A percentile compares a stretch with the other conserved stretches of the same genome.
Conservation (phyloP, 2,797 vertebrate genomes). For the Sebastes oblongus region DNA sequence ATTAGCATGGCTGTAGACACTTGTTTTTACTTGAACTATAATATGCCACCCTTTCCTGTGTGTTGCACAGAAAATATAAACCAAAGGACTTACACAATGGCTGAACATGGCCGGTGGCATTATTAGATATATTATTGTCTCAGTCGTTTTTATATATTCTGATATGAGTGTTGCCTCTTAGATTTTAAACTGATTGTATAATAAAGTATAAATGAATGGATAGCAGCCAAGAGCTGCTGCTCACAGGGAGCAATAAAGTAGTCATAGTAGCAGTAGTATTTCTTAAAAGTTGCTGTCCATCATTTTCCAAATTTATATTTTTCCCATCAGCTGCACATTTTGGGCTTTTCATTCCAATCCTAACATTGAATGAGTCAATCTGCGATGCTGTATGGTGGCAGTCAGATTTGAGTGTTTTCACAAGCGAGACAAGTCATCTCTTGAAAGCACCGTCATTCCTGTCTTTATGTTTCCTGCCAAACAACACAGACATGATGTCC, state of each 20-base stretch:
- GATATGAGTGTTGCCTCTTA: background rate
- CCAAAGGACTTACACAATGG: background rate
- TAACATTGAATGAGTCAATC: slow-evolving; percentile 55
- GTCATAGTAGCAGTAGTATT: background rate
- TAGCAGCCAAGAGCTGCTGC: background rate
- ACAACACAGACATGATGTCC: slow-evolving; percentile 54
- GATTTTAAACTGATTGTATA: background rate
- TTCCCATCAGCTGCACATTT: slow-evolving; percentile 3
- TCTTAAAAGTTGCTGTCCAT: background rate
- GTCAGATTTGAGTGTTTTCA: slow-evolving; percentile 39
- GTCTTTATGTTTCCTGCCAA: slow-evolving; percentile 44
- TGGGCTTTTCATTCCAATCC: slow-evolving; percentile 41
- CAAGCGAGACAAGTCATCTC: slow-evolving; percentile 34
- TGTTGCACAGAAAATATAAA: background rate
- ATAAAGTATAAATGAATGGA: background rate
- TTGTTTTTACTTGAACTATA: background rate
- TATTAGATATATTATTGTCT: background rate
- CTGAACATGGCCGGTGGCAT: background rate
- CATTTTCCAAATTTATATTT: slow-evolving; percentile 6
- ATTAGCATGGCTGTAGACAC: background rate
- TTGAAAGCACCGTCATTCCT: slow-evolving; percentile 35
- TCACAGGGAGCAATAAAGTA: background rate
- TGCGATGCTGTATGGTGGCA: slow-evolving; percentile 35
- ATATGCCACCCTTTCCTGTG: background rate
- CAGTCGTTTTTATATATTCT: background rate